These are phyloP conservation scores for Nyctereutes procyonoides DNA, from an alignment of 2,113 vertebrate genomes.

Conservation along the genomic window DNA sequence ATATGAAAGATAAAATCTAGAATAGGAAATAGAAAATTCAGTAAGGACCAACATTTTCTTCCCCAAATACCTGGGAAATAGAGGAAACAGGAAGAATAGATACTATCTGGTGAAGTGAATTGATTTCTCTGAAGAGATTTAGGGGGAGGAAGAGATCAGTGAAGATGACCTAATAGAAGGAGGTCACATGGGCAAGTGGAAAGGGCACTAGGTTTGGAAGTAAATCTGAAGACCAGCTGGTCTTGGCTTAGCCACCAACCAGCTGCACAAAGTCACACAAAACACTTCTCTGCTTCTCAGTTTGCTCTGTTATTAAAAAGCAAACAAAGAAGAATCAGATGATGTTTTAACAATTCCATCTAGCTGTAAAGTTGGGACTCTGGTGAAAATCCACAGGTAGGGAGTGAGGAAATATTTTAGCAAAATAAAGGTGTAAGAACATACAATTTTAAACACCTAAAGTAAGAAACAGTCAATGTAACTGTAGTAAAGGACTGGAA, in stretches of 20 bases:
- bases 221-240: not conserved
- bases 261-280: not conserved
- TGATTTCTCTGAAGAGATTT: not conserved
- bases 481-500: not conserved
- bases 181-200: not conserved
- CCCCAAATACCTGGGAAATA: not conserved
- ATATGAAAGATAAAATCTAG: constrained; percentile 49
- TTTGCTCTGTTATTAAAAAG: constrained; percentile 18
- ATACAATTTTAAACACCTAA: not conserved
- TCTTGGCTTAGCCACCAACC: not conserved
- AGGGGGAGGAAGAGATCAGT: not conserved
- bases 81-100: not conserved
- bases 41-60: not conserved
- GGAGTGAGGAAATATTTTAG: not conserved
- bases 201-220: not conserved
- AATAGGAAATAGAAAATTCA: constrained; percentile 42
- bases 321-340: not conserved
- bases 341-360: constrained; percentile 13
- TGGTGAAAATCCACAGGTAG: not conserved
- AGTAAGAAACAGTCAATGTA: not conserved
- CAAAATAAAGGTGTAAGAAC: not conserved
- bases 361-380: not conserved
- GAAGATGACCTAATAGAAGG: not conserved
- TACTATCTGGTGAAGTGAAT: not conserved
- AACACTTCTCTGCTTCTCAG: not conserved